Base-by-base conservation (phyloP, 2,888 invertebrate genomes). In the Xylophagus ater region DNA sequence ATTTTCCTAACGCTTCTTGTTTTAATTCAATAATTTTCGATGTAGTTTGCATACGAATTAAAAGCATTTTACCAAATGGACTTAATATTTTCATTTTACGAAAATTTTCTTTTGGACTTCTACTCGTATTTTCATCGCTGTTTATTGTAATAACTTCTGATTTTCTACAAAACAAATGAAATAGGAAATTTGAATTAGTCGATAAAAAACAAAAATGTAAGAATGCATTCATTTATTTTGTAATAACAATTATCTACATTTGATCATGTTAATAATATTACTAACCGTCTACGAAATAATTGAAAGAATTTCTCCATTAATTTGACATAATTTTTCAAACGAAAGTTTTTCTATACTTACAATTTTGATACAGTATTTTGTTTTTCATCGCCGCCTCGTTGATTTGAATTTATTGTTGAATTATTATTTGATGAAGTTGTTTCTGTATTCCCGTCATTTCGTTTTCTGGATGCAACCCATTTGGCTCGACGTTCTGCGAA, bases 401-500 rank as follows among this genome's bases (percentile, higher is more conserved):
- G 45, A 42, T 36, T 42, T 28, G 34, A 32, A 31, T 32, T 34
- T 21, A 10, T 4, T 23, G 37, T 14, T 3, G 43, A 43, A 17
- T 13, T 41, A 20, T 38, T 41, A 21, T 37, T 13, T 4, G n/a
- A 17, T 18, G n/a, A n/a, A n/a, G 28, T 35, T 32, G 35, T 45
- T 44, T 23, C 54, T 51, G 10, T 4, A 9, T 26, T 32, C n/a
- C 9, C 20, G 9, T 40, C 40, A 29, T 34, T 40, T 34, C 59
- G 58, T 41, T 51, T 59, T 25, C 61, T 54, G 14, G 53, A 47
- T 43, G 61, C 58, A 43, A 57, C 49, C 62, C 62, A 62, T 49
- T 57, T 57, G 35, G 58, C 58, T 43, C 65, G 60, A 47, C 60
- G 58, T 51, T 63, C 63, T 35, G 59, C 60, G 44, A 65, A 56